Evolutionary conservation across 2,113 vertebrate species (phyloP).

Genomic region (Otolemur garnettii): DNA sequence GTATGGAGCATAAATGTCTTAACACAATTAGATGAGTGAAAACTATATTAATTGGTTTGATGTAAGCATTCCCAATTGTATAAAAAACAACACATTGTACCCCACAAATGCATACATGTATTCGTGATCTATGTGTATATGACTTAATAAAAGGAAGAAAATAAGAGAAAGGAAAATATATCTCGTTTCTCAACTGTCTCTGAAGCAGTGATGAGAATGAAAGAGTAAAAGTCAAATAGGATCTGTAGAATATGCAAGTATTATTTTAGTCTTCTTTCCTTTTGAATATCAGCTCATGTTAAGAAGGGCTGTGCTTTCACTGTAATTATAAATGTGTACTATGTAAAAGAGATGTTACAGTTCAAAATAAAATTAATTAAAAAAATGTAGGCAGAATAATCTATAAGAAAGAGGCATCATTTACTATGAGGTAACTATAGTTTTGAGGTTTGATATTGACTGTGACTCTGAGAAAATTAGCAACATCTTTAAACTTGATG

Average conservation of each 20-base stretch:
- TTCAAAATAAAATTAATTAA: constrained; percentile 37
- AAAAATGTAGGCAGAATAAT: background rate
- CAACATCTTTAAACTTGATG: constrained; percentile 3
- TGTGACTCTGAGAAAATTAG: constrained; percentile 33
- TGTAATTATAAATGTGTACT: background rate
- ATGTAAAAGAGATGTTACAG: background rate
- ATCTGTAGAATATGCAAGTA: background rate
- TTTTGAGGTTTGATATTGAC: constrained; percentile 17
- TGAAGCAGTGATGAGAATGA: constrained; percentile 15
- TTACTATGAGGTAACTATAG: background rate
- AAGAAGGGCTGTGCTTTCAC: background rate
- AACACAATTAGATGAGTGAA: no score
- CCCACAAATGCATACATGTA: no score
- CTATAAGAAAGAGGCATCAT: background rate
- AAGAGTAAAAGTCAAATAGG: constrained; percentile 13
- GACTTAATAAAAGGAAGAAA: no score
- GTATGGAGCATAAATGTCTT: no score
- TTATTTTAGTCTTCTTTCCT: constrained; percentile 29
- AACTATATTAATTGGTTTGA: no score
- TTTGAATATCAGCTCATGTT: background rate
- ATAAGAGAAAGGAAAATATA: background rate
- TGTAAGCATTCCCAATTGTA: no score
- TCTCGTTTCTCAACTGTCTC: constrained; percentile 34
- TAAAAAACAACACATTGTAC: no score
- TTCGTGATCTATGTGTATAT: no score